Percentiles rank a stretch among this genome's conserved stretches.
Evolutionary conservation across 2,888 invertebrate genomes (phyloP).

Genomic region (Diadegma fenestrale): DNA sequence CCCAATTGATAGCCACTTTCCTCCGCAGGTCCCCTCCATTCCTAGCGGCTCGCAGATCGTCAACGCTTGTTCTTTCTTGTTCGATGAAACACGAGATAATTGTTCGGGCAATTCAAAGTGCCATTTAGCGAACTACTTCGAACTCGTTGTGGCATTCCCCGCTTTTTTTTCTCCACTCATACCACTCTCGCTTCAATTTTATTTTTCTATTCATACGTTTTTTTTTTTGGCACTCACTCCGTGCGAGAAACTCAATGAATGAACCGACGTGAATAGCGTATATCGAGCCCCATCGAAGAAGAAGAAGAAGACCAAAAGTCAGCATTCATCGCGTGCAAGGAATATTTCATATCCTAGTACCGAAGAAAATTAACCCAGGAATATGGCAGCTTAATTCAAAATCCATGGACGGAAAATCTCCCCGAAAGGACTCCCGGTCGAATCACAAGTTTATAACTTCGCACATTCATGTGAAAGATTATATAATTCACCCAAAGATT

Average conservation of each 20-base stretch:
- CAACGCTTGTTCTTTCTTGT: not conserved
- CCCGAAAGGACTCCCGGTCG: not conserved
- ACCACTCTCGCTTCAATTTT: no score
- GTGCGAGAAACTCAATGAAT: not conserved
- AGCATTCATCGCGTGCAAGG: not conserved
- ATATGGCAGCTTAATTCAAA: constrained; percentile 1
- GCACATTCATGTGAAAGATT: not conserved
- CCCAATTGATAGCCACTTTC: constrained; percentile 51
- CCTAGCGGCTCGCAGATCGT: not conserved
- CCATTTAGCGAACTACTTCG: not conserved
- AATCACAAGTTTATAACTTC: not conserved
- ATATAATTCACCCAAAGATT: constrained; percentile 6
- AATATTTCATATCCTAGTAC: not conserved
- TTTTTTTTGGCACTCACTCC: not conserved
- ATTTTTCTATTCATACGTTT: not conserved
- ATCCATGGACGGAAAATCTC: constrained; percentile 1
- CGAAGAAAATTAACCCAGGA: not conserved
- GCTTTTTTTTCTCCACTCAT: no score
- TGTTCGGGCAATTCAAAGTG: not conserved
- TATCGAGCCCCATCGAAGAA: not conserved
- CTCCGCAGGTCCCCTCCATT: not conserved
- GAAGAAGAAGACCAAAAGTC: not conserved
- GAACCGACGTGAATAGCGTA: not conserved
- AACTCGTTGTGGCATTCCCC: not conserved
- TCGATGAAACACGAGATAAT: not conserved